Evolutionary conservation across 2,888 invertebrate species (phyloP).

Genomic region (Tinea trinotella): DNA sequence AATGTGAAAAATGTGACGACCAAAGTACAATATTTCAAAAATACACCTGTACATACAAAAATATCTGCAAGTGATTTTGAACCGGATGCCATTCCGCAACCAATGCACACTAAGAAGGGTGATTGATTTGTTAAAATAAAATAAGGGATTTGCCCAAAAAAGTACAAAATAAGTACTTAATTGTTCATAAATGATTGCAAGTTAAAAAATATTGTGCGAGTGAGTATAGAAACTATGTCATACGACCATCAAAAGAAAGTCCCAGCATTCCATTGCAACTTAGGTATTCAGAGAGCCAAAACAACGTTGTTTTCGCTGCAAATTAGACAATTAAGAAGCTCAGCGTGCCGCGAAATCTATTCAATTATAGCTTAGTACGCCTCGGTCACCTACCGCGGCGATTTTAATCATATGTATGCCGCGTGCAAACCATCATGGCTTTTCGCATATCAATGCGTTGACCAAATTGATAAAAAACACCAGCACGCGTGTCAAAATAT

Average conservation of each 20-base stretch:
- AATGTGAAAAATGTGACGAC: too few relatives aligned
- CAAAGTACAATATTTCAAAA: too few relatives aligned
- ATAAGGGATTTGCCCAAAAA: too few relatives aligned
- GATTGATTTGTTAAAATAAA: too few relatives aligned
- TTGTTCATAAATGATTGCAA: too few relatives aligned
- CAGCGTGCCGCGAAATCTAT: constrained; percentile 57
- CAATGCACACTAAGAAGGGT: too few relatives aligned
- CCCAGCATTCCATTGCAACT: constrained; percentile 49
- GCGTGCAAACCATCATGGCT: constrained; percentile 56
- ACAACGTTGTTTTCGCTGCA: constrained; percentile 65
- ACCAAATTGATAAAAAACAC: constrained; percentile 61
- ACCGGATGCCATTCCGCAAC: too few relatives aligned
- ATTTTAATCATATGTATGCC: constrained; percentile 70
- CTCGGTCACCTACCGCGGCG: constrained; percentile 64
- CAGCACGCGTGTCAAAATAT: constrained; percentile 40
- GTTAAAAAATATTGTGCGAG: background rate
- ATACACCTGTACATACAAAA: too few relatives aligned
- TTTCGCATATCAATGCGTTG: constrained; percentile 67
- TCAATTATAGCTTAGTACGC: constrained; percentile 65
- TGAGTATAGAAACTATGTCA: background rate
- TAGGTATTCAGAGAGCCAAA: constrained; percentile 47
- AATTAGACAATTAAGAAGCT: constrained; percentile 71
- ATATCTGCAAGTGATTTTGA: too few relatives aligned
- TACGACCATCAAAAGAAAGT: constrained; percentile 62
- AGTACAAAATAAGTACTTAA: too few relatives aligned